A percentile compares a stretch with the other conserved stretches of the same genome.
Evolutionary conservation across 2,888 invertebrate species (phyloP).

Genomic region (Mechanitis mazaeus): DNA sequence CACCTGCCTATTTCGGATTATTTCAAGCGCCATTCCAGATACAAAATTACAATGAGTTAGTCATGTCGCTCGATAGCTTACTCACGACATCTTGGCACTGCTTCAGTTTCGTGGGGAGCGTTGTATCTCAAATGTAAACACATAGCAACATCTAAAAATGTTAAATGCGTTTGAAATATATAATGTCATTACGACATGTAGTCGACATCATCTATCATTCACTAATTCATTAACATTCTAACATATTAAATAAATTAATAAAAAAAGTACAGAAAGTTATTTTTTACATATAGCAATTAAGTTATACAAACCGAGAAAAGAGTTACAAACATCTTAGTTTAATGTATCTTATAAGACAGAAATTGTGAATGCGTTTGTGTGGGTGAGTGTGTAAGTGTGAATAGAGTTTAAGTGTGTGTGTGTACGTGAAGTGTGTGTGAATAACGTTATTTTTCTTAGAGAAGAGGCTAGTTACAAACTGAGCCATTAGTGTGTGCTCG

Average conservation of each 20-base stretch:
- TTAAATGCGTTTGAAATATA: neutral
- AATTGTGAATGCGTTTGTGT: neutral
- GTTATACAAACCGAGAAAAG: too few species aligned
- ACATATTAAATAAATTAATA: too few species aligned
- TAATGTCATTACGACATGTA: too few species aligned
- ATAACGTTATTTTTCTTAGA: conserved; percentile 17
- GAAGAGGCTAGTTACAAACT: conserved; percentile 21
- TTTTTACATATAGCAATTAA: too few species aligned
- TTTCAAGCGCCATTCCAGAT: conserved; percentile 16
- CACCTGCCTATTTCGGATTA: conserved; percentile 19
- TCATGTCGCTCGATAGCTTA: conserved; percentile 26
- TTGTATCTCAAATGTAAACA: conserved; percentile 6
- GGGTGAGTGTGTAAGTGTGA: too few species aligned
- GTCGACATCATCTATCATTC: too few species aligned
- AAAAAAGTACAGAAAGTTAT: too few species aligned
- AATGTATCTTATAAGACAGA: neutral
- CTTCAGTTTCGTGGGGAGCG: conserved; percentile 22
- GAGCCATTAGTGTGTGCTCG: conserved; percentile 22
- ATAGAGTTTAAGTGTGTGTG: too few species aligned
- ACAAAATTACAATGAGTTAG: conserved; percentile 25
- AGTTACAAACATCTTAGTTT: too few species aligned
- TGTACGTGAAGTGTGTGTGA: too few species aligned
- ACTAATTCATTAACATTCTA: too few species aligned
- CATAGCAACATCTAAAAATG: conserved; percentile 7
- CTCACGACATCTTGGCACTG: conserved; percentile 29